phyloP scores from a whole-genome alignment of 2,797 vertebrate species.

The Acanthopagrus latus region DNA sequence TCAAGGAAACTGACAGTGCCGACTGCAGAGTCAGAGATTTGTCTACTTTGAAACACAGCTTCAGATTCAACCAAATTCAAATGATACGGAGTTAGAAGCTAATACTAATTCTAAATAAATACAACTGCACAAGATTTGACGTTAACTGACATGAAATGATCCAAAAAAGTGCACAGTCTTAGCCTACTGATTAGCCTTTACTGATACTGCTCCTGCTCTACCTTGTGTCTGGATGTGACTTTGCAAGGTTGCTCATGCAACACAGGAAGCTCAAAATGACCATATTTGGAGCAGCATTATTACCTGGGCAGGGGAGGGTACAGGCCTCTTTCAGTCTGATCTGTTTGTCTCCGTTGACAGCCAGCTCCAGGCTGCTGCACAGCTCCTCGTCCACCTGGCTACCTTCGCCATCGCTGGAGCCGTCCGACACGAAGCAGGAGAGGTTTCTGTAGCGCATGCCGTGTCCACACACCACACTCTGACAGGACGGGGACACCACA shows the following conservation, averaged over 20 bases:
- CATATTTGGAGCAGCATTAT: not conserved
- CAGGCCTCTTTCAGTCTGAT: conserved; percentile 91
- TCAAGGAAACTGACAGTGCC: not conserved
- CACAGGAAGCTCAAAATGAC: not conserved
- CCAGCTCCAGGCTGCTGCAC: conserved; percentile 89
- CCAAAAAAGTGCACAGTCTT: too few species aligned
- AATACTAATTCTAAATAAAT: not conserved
- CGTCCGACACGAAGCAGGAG: conserved; percentile 94
- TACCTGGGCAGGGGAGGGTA: conserved; percentile 96
- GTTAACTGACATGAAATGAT: too few species aligned
- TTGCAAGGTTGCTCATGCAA: conserved; percentile 6
- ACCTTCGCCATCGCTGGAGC: conserved; percentile 84
- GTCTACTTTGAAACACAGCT: not conserved
- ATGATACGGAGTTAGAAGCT: not conserved
- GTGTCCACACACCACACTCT: conserved; percentile 96
- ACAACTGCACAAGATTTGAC: too few species aligned
- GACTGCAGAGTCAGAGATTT: not conserved
- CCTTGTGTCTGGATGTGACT: conserved; percentile 3
- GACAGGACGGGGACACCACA: conserved; percentile 20
- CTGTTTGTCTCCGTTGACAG: conserved; percentile 87
- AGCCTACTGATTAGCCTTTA: not conserved
- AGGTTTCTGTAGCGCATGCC: conserved; percentile 92
- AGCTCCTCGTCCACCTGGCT: conserved; percentile 94
- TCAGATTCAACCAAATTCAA: not conserved
- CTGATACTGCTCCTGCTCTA: too few species aligned